These are phyloP conservation scores for Loxodonta africana DNA, from an alignment of 2,113 vertebrate species.

Conservation along the genomic window DNA sequence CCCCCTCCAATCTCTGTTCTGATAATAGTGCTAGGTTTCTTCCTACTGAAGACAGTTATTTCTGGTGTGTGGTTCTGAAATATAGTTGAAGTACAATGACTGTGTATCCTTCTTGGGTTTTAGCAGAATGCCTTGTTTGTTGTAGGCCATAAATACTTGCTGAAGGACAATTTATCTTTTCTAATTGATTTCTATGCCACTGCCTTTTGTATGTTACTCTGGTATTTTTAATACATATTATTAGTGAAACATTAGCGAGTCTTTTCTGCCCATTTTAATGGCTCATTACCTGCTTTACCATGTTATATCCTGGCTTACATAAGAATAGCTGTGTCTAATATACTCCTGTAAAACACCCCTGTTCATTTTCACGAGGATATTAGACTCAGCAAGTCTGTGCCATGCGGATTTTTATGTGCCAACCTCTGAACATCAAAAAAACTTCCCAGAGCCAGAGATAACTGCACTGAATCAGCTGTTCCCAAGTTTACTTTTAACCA, in stretches of 20 bases:
- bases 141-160: not conserved
- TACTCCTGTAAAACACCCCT: slow-evolving; percentile 81
- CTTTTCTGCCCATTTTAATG: slow-evolving; percentile 78
- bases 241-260: slow-evolving; percentile 82
- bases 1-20: not conserved
- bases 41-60: not conserved
- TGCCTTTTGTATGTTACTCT: slow-evolving; percentile 52
- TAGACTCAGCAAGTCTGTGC: slow-evolving; percentile 85
- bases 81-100: not conserved
- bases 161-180: slow-evolving; percentile 35
- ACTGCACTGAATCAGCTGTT: slow-evolving; percentile 85
- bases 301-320: slow-evolving; percentile 80
- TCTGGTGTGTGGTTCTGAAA: not conserved
- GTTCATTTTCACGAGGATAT: slow-evolving; percentile 84
- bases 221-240: slow-evolving; percentile 68
- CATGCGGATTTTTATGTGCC: slow-evolving; percentile 83
- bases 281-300: slow-evolving; percentile 72
- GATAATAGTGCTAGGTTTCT: not conserved
- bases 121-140: not conserved
- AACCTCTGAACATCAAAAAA: slow-evolving; percentile 83
- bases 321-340: slow-evolving; percentile 85
- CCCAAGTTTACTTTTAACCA: slow-evolving; percentile 87
- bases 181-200: slow-evolving; percentile 55
- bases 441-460: slow-evolving; percentile 84
- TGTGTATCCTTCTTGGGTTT: not conserved